Evolutionary conservation across 2,888 invertebrate genomes (phyloP).

Genomic region (Capitulum mitella): DNA sequence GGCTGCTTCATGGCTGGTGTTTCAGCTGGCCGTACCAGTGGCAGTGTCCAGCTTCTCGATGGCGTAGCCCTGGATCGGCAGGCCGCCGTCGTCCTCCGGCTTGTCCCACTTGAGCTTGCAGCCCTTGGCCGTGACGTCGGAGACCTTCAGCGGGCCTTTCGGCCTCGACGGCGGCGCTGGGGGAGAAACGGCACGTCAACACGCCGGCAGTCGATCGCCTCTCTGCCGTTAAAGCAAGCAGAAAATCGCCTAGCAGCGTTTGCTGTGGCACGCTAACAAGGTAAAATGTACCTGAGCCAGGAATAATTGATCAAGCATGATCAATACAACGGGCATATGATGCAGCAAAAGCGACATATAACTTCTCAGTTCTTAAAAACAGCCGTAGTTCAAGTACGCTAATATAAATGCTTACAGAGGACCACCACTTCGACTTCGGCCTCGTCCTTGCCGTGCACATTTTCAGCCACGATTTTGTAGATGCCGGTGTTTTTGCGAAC

Average conservation of each 20-base stretch:
- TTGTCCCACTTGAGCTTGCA: constrained; percentile 89
- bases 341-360: too few relatives aligned
- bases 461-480: constrained; percentile 82
- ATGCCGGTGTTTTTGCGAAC: constrained; percentile 77
- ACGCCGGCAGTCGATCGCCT: too few relatives aligned
- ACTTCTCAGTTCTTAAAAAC: too few relatives aligned
- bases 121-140: constrained; percentile 71
- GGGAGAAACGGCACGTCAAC: constrained; percentile 19
- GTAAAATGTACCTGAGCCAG: too few relatives aligned
- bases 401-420: too few relatives aligned
- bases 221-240: too few relatives aligned
- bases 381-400: too few relatives aligned
- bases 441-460: constrained; percentile 84
- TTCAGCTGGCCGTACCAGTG: constrained; percentile 37
- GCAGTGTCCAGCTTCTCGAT: constrained; percentile 76
- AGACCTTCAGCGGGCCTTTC: constrained; percentile 78
- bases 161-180: constrained; percentile 73
- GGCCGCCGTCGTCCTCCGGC: constrained; percentile 90
- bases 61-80: constrained; percentile 86
- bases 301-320: too few relatives aligned
- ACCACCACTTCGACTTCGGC: constrained; percentile 91
- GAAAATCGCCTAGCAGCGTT: too few relatives aligned
- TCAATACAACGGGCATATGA: too few relatives aligned
- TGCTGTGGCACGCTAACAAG: too few relatives aligned
- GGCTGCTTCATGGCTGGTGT: too few relatives aligned